Base-by-base conservation (phyloP, 2,113 vertebrate species). In the Aldabrachelys gigantea region DNA sequence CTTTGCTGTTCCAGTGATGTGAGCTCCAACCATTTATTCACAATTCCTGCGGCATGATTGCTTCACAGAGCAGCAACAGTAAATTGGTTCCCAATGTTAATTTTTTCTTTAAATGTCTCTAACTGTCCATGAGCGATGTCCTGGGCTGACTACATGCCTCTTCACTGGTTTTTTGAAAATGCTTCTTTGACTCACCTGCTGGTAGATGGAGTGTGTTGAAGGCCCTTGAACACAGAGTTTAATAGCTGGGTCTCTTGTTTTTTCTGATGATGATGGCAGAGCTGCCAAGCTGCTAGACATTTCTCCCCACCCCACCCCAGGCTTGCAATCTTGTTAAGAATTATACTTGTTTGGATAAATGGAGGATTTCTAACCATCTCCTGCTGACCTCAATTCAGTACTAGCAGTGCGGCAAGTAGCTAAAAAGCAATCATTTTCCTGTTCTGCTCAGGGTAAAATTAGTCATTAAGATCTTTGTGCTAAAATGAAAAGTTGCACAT, bases 31-130 rank as follows among this genome's bases (percentile, higher is more conserved):
- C 92, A 91, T 96, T 96, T 93, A 93, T 88, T 93, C 95, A 87
- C 79, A 82, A 92, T 95, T 97, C 96, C 94, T 94, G 93, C 89
- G 92, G 96, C 97, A 84, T 84, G 89, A 96, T 97, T 97, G 96
- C 93, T 95, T 86, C 56, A 72, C 62, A 53, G 82, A 96, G 94
- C 95, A 94, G 96, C 93, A 92, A 62, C 93, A 96, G 76, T 80
- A 97, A 97, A 97, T 97, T 96, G 84, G 91, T 94, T 97, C 94
- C 86, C 94, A 94, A 83, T 90, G 93, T 85, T 92, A 88, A 89
- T 84, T 89, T 84, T 93, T 94, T 83, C 54, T 0, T 82, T 9
- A 94, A 24, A 89, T 84, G 31, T 80, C 31, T 89, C 25, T 52
- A 78, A 82, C 80, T 95, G 65, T 3, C 65, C 75, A 84, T 83